Conservation (phyloP, 1,140 invertebrate species). For the Vollenhovia emeryi region DNA sequence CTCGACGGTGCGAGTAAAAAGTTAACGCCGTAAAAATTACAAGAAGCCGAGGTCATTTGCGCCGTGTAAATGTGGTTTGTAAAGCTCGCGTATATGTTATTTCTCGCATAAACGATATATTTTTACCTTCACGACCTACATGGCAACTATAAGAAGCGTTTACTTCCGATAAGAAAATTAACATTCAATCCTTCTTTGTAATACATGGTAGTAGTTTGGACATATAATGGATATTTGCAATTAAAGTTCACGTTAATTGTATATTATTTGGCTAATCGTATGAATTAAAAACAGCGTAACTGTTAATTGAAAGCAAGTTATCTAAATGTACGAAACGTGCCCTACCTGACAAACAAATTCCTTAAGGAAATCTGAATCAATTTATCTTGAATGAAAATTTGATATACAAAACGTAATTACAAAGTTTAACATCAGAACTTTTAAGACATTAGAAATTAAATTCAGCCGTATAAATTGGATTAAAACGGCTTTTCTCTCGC, state of each 20-base stretch:
- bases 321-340: not conserved
- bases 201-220: not conserved
- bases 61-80: conserved; percentile 17
- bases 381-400: conserved; percentile 25
- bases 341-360: not conserved
- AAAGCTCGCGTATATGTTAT: not conserved
- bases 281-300: not conserved
- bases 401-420: conserved; percentile 24
- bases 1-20: conserved; percentile 28
- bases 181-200: not conserved
- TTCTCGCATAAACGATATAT: conserved; percentile 25
- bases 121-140: conserved; percentile 2
- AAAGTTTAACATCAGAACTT: conserved; percentile 31
- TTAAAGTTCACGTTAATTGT: not conserved
- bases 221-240: not conserved
- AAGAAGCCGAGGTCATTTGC: conserved; percentile 31
- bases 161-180: conserved; percentile 11
- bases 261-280: not conserved
- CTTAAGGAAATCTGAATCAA: not conserved
- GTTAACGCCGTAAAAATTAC: conserved; percentile 25
- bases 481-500: not conserved
- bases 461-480: conserved; percentile 25
- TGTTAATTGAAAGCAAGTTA: not conserved
- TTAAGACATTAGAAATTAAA: conserved; percentile 12
- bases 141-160: not conserved